Base-by-base conservation (phyloP, 2,113 vertebrate genomes). In the Rhagologus leucostigma region DNA sequence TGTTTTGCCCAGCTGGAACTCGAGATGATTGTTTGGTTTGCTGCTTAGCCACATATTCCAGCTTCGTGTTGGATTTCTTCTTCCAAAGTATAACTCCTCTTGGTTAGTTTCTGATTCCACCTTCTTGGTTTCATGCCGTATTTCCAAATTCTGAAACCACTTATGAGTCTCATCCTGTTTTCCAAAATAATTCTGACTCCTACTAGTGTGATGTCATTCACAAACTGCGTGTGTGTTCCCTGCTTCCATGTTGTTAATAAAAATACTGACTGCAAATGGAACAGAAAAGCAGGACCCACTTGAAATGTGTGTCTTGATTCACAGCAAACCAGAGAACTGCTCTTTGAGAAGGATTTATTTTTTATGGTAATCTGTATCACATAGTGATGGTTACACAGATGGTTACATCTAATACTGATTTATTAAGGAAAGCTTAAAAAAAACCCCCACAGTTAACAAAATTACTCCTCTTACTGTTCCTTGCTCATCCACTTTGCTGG, bases 1-100 rank as follows among this genome's bases (percentile, higher is more conserved):
- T 88, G 82, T 59, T 83, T 37, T 93, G 85, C 39, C 82, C 87
- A 90, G 78, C 85, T 94, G 95, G 68, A 88, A 65, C 88, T 83
- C 3, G 1, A 57, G 67, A 42, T 14, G 57, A 59, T 57, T 41
- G 39, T 68, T 91, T 75, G 49, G 62, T 77, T 90, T 93, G 62
- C 85, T 96, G 75, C 79, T 90, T 83, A 65, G 70, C 87, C 90
- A 87, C 74, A 41, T 64, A 49, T 53, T 87, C 74, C 32, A 2
- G 16, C 56, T 68, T 76, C 1, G 10, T 35, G 23, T 71, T 81
- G 44, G 57, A 62, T 92, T 88, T 87, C 24, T 73, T 68, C 75
- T 90, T 85, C 65, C 13, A 1, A 42, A 85, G 35, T 17, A 1
- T 46, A 42, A 10, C 50, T 94, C 59, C 63, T 75, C 41, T 57